Evolutionary conservation across 92 coral and sea anemone genomes (phyloP), one percentile per base, ranked within the genome.

Genomic region (Desmophyllum pertusum): DNA sequence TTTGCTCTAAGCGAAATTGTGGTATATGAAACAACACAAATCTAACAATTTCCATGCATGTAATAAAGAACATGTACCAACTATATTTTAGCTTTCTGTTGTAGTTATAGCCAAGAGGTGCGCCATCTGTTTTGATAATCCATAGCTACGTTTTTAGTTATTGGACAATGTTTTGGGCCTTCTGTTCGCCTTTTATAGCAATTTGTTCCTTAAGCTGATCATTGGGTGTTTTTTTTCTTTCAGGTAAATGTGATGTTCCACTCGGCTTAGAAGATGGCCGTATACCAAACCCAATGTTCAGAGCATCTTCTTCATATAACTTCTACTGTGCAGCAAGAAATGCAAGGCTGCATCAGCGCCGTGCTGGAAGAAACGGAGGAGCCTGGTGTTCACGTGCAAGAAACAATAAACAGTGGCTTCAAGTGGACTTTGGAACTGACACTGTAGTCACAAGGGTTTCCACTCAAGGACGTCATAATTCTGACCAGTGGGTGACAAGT

Each of bases 231-330:
- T n/a, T 35, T 37, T 25, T 67, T 36, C 15, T 46, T 10, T 2
- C 81, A 94, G 98, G 88, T 88, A 91, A 89, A 52, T 94, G 98
- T 37, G 98, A 94, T 53, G 78, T 92, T 87, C 98, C 98, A 3
- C 98, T 95, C 55, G 98, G 98, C 71, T 75, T 93, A 52, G 93
- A 95, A 75, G 91, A 87, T 57, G 78, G 83, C 50, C 87, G 86
- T 35, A 73, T 95, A 18, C 83, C 94, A 5, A 76, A 90, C 51
- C 94, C 88, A 45, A 89, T 80, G 70, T 70, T 91, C 68, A 83
- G 90, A 37, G 91, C 98, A 6, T 91, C 98, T 10, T 83, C 93
- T 18, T 92, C 81, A 37, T 82, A 89, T 41, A 89, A 89, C 85
- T 88, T 23, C 21, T 84, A 89, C 31, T 91, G 90, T 27, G 93